Evolutionary conservation across 2,797 vertebrate species (phyloP).

Genomic region (Gymnothorax javanicus): DNA sequence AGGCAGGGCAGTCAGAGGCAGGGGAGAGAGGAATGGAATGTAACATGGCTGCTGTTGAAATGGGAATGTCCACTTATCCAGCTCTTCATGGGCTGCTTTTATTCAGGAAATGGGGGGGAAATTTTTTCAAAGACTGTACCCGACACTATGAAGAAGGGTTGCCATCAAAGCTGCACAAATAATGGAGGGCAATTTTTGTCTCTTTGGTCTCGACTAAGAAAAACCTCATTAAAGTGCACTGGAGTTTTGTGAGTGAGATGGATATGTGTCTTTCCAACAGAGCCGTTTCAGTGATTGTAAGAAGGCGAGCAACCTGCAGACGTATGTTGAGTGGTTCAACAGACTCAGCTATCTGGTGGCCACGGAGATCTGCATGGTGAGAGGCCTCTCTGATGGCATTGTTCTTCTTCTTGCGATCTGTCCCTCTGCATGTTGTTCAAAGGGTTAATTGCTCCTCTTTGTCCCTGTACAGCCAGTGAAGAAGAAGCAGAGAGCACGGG

Average conservation of each 20-base stretch:
- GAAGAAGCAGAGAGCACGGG: slow-evolving; percentile 88
- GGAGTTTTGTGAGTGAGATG: not conserved
- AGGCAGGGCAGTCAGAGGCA: not conserved
- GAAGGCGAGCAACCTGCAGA: slow-evolving; percentile 86
- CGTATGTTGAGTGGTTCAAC: slow-evolving; percentile 97
- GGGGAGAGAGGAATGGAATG: not conserved
- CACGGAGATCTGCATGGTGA: slow-evolving; percentile 94
- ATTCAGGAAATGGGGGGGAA: slow-evolving; percentile 10
- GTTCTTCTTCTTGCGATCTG: not conserved
- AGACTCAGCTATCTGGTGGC: slow-evolving; percentile 92
- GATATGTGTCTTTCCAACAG: slow-evolving; percentile 60
- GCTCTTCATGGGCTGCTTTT: not conserved
- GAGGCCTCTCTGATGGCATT: slow-evolving; percentile 38
- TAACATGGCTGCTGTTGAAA: not conserved
- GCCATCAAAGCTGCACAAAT: not conserved
- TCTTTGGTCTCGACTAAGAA: not conserved
- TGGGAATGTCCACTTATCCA: slow-evolving; percentile 1
- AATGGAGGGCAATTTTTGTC: not conserved
- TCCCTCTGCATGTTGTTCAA: not conserved
- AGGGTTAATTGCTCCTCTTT: slow-evolving; percentile 18
- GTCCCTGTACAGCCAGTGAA: slow-evolving; percentile 78
- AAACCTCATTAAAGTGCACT: not conserved
- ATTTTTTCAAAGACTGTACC: not conserved
- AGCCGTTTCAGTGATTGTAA: slow-evolving; percentile 81
- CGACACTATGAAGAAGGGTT: not conserved